Evolutionary conservation across 64 coral and sea anemone genomes (phyloP), one percentile per base, ranked within the genome.

Genomic region (Trachythela sp.): DNA sequence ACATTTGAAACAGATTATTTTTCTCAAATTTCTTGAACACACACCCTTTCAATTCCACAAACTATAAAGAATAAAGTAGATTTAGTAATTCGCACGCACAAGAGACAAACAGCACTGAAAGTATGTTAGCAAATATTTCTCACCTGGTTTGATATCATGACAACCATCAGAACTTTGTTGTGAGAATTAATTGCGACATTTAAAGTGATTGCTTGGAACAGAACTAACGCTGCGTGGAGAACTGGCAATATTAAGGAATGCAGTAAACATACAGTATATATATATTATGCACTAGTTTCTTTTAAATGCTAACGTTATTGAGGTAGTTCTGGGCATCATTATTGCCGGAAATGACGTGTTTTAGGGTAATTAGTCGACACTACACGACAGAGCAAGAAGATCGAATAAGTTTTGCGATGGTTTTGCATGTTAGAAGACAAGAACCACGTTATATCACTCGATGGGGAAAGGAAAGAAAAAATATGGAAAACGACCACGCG

Each of bases 1-100:
- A 89, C 96, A 99, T 99, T 72, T 99, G 96, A 40, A 99, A 99
- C 24, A 99, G 70, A 89, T 99, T 99, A 84, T 99, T 99, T 76
- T 90, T 99, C 87, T 99, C 96, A 90, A 95, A 99, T 80, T 91
- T 99, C 89, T 99, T 99, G 87, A 99, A 99, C 20, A 99, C 96
- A 85, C 93, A 93, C 45, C 93, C 96, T 52, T 99, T 99, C 13
- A 99, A 88, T 87, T 99, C 96, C 39, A 99, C 93, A 94, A 99
- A 99, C 96, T 99, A 52, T 51, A 94, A 92, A 85, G 36, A 29
- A 52, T 32, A 92, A 33, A 48, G 64, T 59, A 40, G 43, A 0
- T 72, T 13, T 9, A 41, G 40, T 54, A 26, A 52, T 27, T 9
- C 22, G 20, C 56, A 8, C 56, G 20, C 17, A 0, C 17, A 64